Base-by-base conservation (phyloP, 2,888 invertebrate species). In the Meliscaeva auricollis region DNA sequence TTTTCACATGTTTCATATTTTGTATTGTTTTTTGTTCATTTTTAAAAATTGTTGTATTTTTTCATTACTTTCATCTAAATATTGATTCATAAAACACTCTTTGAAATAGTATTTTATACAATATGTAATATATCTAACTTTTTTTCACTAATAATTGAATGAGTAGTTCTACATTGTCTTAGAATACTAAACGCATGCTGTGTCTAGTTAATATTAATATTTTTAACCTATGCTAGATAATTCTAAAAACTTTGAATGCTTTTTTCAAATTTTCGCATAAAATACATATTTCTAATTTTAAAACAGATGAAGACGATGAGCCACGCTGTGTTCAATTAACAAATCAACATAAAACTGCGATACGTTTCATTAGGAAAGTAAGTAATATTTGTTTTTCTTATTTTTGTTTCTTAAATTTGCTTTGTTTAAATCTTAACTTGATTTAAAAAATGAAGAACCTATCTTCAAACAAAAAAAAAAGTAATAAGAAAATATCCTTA, bases 321-420 rank as follows among this genome's bases (percentile, higher is more conserved):
- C 96, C 96, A 87, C 95, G 96, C 90, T 96, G 95, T 91, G 94
- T 96, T 89, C 96, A 97, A 89, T 93, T 98, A 89, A 98, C 98
- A 81, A 95, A 96, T 90, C 95, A 95, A 90, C 97, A 98, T 92
- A 98, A 97, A 93, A 95, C 96, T 88, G 98, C 97, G 88, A 98
- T 98, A 91, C 94, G 98, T 91, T 96, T 97, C 88, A 96, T 98
- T 91, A 94, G 98, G 93, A 97, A 98, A 96, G 97, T 97, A 94
- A 93, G 94, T 92, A 64, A 48, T 7, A 20, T 26, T 62, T 48
- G 68, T 75, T n/a, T 30, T 50, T 15, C 20, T 54, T 7, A 50
- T 15, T 64, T 44, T 54, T 41, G 30, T 41, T 17, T 73, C 38
- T 38, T 9, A n/a, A n/a, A n/a, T 38, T 62, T 38, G 72, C 66